Evolutionary conservation across 2,113 vertebrate genomes (phyloP).

Genomic region (Xyliphius kryptos): DNA sequence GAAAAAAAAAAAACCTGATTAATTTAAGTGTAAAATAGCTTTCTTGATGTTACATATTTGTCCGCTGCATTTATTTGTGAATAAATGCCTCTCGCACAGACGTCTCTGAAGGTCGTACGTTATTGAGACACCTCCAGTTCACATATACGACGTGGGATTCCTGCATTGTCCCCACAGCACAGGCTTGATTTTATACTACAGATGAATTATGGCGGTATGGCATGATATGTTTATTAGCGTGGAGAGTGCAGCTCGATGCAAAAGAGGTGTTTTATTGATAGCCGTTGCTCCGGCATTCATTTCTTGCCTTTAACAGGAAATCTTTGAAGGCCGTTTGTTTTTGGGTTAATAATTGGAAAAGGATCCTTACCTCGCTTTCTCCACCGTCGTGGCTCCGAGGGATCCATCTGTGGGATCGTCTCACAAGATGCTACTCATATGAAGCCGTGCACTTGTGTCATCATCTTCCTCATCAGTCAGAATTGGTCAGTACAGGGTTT

Average conservation of each 20-base stretch:
- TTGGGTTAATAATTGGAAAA: constrained; percentile 14
- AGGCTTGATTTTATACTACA: constrained; percentile 12
- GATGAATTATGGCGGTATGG: constrained; percentile 23
- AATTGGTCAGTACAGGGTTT: too few relatives aligned
- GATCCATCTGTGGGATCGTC: too few relatives aligned
- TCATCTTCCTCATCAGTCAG: too few relatives aligned
- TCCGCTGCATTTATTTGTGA: constrained; percentile 45
- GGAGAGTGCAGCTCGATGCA: constrained; percentile 11
- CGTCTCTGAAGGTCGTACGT: constrained; percentile 39
- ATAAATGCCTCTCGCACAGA: constrained; percentile 44
- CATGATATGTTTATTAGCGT: constrained; percentile 26
- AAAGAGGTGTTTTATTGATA: constrained; percentile 39
- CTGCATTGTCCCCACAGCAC: constrained; percentile 12
- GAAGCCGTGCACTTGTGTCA: too few relatives aligned
- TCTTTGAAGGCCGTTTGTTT: constrained; percentile 21
- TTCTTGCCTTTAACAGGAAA: constrained; percentile 26
- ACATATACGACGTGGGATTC: constrained; percentile 18
- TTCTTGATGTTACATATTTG: constrained; percentile 62
- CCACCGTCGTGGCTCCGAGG: too few relatives aligned
- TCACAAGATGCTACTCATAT: too few relatives aligned
- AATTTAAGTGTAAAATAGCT: constrained; percentile 70
- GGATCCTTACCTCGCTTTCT: too few relatives aligned
- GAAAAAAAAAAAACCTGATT: constrained; percentile 51
- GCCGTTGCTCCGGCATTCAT: constrained; percentile 8
- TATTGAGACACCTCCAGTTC: constrained; percentile 48